These are phyloP conservation scores for Copidosoma aretas DNA, from an alignment of 2,888 invertebrate species.

Conservation along the genomic window DNA sequence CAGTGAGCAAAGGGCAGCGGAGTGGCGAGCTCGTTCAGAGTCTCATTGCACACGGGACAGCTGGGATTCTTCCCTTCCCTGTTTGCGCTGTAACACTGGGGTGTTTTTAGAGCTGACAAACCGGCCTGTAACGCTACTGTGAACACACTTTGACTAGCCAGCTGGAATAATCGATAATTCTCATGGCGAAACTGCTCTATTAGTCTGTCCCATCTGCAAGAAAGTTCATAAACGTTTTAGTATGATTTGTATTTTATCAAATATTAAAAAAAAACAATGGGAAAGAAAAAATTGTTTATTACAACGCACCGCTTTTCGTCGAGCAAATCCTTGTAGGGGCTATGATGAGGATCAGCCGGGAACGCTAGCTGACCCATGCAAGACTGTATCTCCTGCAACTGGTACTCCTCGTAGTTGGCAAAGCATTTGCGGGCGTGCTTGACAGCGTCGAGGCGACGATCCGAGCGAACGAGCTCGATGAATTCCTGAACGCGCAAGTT, in stretches of 20 bases:
- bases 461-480: constrained; percentile 89
- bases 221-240: background rate
- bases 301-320: constrained; percentile 65
- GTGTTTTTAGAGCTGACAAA: constrained; percentile 84
- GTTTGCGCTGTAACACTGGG: constrained; percentile 75
- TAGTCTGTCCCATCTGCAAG: constrained; percentile 78
- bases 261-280: background rate
- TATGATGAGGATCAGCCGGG: constrained; percentile 74
- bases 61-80: constrained; percentile 76
- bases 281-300: background rate
- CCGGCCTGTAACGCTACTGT: constrained; percentile 93
- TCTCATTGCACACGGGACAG: constrained; percentile 92
- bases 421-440: constrained; percentile 94
- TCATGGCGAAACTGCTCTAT: constrained; percentile 91
- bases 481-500: constrained; percentile 93
- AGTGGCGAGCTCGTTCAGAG: constrained; percentile 84
- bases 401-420: constrained; percentile 84
- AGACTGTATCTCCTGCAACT: constrained; percentile 85
- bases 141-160: constrained; percentile 89
- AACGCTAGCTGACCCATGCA: constrained; percentile 96
- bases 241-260: background rate
- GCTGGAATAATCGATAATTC: constrained; percentile 92
- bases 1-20: constrained; percentile 94
- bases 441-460: constrained; percentile 89
- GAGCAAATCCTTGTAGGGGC: constrained; percentile 75